phyloP scores from a whole-genome alignment of 2,797 vertebrate genomes.

The Lophius americanus region DNA sequence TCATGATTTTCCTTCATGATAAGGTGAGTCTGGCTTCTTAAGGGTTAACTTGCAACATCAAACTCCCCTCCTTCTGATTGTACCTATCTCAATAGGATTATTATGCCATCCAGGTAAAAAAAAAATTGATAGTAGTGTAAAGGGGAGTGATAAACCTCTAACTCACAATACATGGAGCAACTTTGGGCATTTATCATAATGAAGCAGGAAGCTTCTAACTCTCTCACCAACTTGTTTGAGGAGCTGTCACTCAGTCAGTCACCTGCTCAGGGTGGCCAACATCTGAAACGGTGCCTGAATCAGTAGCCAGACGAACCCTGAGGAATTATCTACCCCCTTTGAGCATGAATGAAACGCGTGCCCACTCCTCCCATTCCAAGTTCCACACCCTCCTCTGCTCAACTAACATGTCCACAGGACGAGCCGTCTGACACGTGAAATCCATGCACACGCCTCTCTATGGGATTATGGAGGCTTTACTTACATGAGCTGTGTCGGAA shows the following conservation, averaged over 20 bases:
- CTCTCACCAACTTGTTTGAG: conserved; percentile 50
- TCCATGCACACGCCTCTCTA: conserved; percentile 3
- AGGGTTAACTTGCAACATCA: no score
- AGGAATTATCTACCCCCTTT: conserved; percentile 1
- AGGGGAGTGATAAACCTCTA: background rate
- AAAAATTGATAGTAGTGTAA: no score
- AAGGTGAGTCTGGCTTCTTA: no score
- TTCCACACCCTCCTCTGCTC: conserved; percentile 31
- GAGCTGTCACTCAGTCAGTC: conserved; percentile 32
- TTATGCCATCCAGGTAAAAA: no score
- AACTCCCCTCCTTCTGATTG: no score
- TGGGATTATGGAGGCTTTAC: conserved; percentile 72
- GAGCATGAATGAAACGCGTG: conserved; percentile 53
- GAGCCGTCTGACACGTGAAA: background rate
- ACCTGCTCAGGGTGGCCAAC: conserved; percentile 13
- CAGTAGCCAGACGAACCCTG: conserved; percentile 12
- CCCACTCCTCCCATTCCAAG: conserved; percentile 15
- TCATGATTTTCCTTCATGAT: no score
- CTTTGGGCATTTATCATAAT: conserved; percentile 26
- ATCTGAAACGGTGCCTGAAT: conserved; percentile 27
- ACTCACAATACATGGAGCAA: background rate
- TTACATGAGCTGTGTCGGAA: conserved; percentile 92
- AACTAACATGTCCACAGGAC: conserved; percentile 14
- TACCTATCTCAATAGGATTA: no score
- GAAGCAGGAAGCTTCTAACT: conserved; percentile 29